phyloP scores from a whole-genome alignment of 2,888 invertebrate species.

The Drosophila gaucha region DNA sequence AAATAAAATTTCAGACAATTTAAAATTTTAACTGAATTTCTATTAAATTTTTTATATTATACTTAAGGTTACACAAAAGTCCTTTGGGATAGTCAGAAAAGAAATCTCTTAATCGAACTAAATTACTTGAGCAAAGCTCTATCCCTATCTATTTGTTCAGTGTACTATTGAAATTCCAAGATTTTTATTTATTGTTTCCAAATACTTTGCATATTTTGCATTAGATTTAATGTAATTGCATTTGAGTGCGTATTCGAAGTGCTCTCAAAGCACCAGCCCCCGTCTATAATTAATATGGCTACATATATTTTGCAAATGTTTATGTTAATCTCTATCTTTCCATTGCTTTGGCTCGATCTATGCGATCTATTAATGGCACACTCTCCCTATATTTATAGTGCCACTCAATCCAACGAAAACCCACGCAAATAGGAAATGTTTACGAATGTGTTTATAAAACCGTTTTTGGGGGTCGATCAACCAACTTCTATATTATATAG shows the following conservation, averaged over 20 bases:
- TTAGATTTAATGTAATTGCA: slow-evolving; percentile 33
- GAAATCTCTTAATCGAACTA: no score
- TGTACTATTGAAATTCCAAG: background rate
- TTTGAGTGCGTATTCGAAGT: slow-evolving; percentile 23
- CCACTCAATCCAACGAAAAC: slow-evolving; percentile 6
- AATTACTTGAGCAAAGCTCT: no score
- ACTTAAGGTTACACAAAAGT: no score
- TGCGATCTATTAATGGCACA: slow-evolving; percentile 61
- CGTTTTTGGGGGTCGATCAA: slow-evolving; percentile 27
- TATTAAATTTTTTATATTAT: no score
- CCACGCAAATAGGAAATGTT: slow-evolving; percentile 54
- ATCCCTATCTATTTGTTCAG: background rate
- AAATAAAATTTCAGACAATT: no score
- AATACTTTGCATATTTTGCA: slow-evolving; percentile 23
- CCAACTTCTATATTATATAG: slow-evolving; percentile 1
- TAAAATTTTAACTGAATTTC: no score
- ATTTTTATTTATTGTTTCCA: background rate
- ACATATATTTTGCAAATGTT: slow-evolving; percentile 33
- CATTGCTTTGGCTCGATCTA: slow-evolving; percentile 15
- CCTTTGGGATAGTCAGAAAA: no score
- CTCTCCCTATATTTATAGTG: slow-evolving; percentile 53
- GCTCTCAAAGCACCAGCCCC: slow-evolving; percentile 16
- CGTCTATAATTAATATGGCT: slow-evolving; percentile 16
- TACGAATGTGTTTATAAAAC: slow-evolving; percentile 13
- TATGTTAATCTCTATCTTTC: slow-evolving; percentile 43